Percentiles rank a stretch among this genome's conserved stretches.
Conservation (phyloP, 2,113 vertebrate species). For the Neolamprologus kungweensis region DNA sequence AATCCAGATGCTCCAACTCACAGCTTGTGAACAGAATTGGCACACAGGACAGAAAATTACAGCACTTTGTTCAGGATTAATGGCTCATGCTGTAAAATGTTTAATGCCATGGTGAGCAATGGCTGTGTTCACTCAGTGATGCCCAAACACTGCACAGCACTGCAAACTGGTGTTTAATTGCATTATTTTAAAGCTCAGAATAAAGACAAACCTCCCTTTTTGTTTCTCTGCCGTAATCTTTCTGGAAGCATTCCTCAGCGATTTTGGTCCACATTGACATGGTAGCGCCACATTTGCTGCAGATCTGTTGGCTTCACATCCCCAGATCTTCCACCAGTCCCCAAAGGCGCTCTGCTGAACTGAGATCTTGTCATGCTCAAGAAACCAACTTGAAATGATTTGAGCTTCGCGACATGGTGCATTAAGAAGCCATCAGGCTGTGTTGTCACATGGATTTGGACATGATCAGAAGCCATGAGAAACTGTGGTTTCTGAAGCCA, state of each 20-base stretch:
- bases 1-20: background rate
- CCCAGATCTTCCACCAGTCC: background rate
- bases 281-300: background rate
- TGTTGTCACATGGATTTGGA: background rate
- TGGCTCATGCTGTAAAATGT: background rate
- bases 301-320: background rate
- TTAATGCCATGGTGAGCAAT: background rate
- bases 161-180: background rate
- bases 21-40: background rate
- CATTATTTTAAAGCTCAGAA: background rate
- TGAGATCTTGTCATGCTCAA: background rate
- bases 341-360: background rate
- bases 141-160: background rate
- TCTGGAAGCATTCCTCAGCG: background rate
- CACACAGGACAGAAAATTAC: background rate
- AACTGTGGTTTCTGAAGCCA: no score
- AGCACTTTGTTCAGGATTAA: background rate
- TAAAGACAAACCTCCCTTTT: background rate
- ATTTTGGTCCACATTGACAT: background rate
- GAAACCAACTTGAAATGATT: background rate
- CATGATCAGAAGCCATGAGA: background rate
- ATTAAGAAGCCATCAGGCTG: background rate
- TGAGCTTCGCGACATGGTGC: accelerated
- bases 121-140: background rate
- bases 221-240: accelerated